Base-by-base conservation (phyloP, 2,888 invertebrate genomes). In the Cephus rjabovi region DNA sequence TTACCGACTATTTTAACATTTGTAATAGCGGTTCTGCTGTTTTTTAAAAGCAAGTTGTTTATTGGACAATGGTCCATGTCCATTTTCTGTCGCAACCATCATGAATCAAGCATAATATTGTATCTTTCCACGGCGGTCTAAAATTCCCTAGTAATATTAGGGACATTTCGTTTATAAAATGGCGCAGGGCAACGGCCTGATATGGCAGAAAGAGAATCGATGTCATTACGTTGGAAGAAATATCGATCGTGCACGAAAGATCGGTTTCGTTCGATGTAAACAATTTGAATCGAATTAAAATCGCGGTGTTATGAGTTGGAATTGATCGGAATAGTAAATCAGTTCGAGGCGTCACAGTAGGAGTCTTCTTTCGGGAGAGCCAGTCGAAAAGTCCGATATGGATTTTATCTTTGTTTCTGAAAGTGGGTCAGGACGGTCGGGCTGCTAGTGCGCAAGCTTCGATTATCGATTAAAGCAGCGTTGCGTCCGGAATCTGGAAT, bases 381-480 rank as follows among this genome's bases (percentile, higher is more conserved):
- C 56, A 56, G 56, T 56, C 23, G 23, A 56, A 56, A 56, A 56
- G 56, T 9, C 56, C 56, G 56, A 82, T 89, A 90, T 89, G 90
- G 90, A 89, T 89, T 89, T 89, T 89, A 87, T 88, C 88, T 87
- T 83, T 81, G 76, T 74, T 76, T 56, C 80, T 79, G 79, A 86
- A 89, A 89, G 86, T 89, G 86, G 89, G 89, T 89, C 89, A 90
- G 56, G 33, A 71, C 85, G 84, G 84, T 80, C 81, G 77, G 81
- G 83, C 80, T 82, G 82, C 80, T 81, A 88, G 86, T 90, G 90
- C 90, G 89, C 90, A 90, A 86, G 90, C 89, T 89, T 89, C 87
- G 86, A 87, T 90, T 91, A 91, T 91, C 91, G 91, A 91, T 91
- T 89, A 87, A 87, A 87, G 81, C 56, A 56, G 23, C 86, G 82